Evolutionary conservation across 2,888 invertebrate genomes (phyloP), one percentile per base, ranked within the genome.

Genomic region (Chalcosyrphus nemorum): DNA sequence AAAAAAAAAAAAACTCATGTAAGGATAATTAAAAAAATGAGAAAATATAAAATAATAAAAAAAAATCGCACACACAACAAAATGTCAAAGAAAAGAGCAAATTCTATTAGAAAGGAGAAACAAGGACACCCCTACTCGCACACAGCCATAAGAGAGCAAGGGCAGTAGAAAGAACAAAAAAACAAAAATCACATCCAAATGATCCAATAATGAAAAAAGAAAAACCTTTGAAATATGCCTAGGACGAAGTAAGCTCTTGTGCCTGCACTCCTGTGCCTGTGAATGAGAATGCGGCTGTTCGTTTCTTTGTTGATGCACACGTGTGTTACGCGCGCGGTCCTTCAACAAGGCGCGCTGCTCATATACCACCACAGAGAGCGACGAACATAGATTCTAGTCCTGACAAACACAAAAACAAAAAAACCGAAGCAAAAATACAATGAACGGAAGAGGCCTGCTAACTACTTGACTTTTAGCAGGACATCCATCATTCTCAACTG

Each of bases 221-320:
- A 65, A 65, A 52, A 47, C 65, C 50, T 52, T 66, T 66, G 65
- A 65, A 65, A n/a, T n/a, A n/a, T n/a, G 50, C 52, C 27, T 11
- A 29, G 1, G 29, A 7, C 1, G 7, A 29, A 7, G 29, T 6
- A 32, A 32, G 32, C 32, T 32, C 47, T 47, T 17, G 24, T 38
- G 24, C 15, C 38, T 68, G 32, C 45, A 27, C 24, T 11, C 5
- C 9, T 50, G 35, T 3, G 9, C 5, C 3, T 17, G 7, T 17
- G 29, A 6, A 21, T 35, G 47, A 17, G 35, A n/a, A n/a, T n/a
- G n/a, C n/a, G 7, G 71, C 35, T 71, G 45, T 52, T 52, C 38
- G 27, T 52, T 50, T 52, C 41, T 52, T 59, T 52, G 52, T 72
- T 61, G 47, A n/a, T 41, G 38, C 50, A 71, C 71, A 71, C 71